Evolutionary conservation across 2,113 vertebrate species (phyloP), one percentile per base, ranked within the genome.

Genomic region (Rhea americana): DNA sequence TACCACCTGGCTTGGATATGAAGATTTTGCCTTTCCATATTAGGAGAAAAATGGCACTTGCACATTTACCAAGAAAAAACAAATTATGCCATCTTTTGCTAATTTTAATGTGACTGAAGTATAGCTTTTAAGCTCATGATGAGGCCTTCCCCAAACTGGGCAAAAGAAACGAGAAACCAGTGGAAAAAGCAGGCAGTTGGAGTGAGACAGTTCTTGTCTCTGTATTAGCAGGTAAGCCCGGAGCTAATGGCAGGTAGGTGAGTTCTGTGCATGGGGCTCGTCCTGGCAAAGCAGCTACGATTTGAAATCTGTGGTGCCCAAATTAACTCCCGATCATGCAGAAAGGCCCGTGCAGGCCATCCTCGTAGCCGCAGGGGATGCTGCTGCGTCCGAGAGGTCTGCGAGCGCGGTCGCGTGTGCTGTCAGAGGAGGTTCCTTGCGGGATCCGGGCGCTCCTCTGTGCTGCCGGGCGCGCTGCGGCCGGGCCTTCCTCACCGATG

Each of bases 71-170:
- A 35, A 47, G 32, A 71, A 56, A 61, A 77, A 82, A 6, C 19
- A 51, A 72, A 2, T 1, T 26, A 11, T 82, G 65, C 59, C 5
- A 2, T 55, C 18, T 21, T 37, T 72, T 91, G 30, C 51, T 45
- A 47, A 37, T 17, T 71, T 82, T 59, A 67, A 0, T 17, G 28
- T 51, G 82, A 62, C 45, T 67, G 6, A 78, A 75, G 18, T 41
- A 50, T 48, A n/a, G 39, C 39, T 83, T 71, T 86, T 50, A 88
- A 84, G 82, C 66, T 53, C 85, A 45, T 81, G n/a, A n/a, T 79
- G 41, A 68, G 13, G 67, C 47, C 20, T 82, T 32, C 89, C 43
- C 35, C 37, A 56, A 81, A 37, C 39, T 55, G 61, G 35, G 30
- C 5, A 2, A 18, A 37, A 66, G 21, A 75, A 87, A 32, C 7